A percentile compares a stretch with the other conserved stretches of the same genome.
These are phyloP conservation scores for Criorhina ranunculi DNA, from an alignment of 2,888 invertebrate species.

Conservation along the genomic window DNA sequence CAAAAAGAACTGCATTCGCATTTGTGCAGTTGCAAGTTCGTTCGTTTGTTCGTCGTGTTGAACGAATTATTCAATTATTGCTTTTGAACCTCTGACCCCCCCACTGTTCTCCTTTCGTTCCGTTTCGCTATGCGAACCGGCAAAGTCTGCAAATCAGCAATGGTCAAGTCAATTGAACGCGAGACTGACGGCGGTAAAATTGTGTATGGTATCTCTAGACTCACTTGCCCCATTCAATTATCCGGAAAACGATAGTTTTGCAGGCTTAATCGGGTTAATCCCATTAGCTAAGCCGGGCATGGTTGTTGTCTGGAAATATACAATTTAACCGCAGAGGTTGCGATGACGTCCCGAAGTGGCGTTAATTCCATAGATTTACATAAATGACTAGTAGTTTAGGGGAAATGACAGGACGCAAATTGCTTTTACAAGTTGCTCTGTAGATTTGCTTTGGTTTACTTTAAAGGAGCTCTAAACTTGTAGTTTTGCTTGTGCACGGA, in stretches of 20 bases:
- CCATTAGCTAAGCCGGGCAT: conserved; percentile 36
- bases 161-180: conserved; percentile 46
- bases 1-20: conserved; percentile 22
- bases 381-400: conserved; percentile 43
- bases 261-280: conserved; percentile 64
- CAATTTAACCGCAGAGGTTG: conserved; percentile 7
- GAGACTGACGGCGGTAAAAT: conserved; percentile 13
- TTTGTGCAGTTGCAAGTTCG: conserved; percentile 4
- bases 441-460: not conserved
- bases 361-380: conserved; percentile 42
- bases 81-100: not conserved
- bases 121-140: conserved; percentile 9
- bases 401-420: conserved; percentile 6
- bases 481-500: too few relatives aligned
- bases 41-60: conserved; percentile 17
- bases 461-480: not conserved
- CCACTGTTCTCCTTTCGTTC: not conserved
- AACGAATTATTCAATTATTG: conserved; percentile 64
- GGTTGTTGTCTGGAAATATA: conserved; percentile 32
- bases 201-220: not conserved
- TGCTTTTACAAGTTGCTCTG: not conserved
- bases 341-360: conserved; percentile 39
- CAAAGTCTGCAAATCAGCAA: conserved; percentile 38
- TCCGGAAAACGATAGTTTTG: conserved; percentile 41
- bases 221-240: conserved; percentile 57